Evolutionary conservation across 1,140 invertebrate species (phyloP), one percentile per base, ranked within the genome.

Genomic region (Acyrthosiphon pisum): DNA sequence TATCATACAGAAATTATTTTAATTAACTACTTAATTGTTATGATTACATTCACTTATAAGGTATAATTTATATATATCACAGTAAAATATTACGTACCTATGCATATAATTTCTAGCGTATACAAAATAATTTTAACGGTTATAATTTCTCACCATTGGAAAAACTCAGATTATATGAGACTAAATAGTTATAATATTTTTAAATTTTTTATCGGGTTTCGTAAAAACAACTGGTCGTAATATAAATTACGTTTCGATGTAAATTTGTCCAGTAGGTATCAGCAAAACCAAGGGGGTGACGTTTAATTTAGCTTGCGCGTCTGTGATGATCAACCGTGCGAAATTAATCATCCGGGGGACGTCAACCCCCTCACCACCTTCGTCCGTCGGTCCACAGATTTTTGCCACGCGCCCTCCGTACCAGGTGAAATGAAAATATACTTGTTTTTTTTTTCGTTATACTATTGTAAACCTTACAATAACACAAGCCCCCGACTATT

Each of bases 401-500:
- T 92, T 92, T 81, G 91, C 91, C 91, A 92, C 91, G 91, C 91
- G 91, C 91, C 91, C 91, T 92, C 46, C 48, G 35, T 11, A 93
- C 91, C 91, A 93, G 91, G 91, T 93, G 91, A 93, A 93, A 93
- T 56, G 81, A 83, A 93, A 93, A 93, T 93, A 93, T 93, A 93
- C 91, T 93, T 93, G 91, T 93, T 93, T 93, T 93, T 91, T 81
- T 48, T 91, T 81, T 91, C 30, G 26, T 48, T 53, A 2, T 56
- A 93, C 91, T 56, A 93, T 93, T 93, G 91, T 93, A 56, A 86
- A 93, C 91, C 91, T 86, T 93, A 93, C 91, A 93, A 93, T 93
- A 93, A 93, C 91, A 93, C 81, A 93, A 90, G 48, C 90, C 90
- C 90, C 90, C 76, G 41, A 50, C 46, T 83, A 46, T 81, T 83